Evolutionary conservation across 2,797 vertebrate species (phyloP).

Genomic region (Arvicola amphibius): DNA sequence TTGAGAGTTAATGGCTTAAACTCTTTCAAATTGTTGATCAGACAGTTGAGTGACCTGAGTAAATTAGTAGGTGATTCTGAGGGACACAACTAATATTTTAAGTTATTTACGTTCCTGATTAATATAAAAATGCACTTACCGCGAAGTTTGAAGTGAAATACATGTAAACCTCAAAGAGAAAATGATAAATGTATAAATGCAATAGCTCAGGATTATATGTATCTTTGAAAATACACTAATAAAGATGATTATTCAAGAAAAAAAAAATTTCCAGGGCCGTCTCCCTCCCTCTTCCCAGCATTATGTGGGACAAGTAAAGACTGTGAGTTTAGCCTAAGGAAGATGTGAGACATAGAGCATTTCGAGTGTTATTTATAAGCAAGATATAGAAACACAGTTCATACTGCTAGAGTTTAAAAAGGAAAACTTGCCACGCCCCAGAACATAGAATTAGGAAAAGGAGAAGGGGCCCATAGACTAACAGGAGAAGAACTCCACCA

Average conservation of each 20-base stretch:
- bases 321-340: background rate
- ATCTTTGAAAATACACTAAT: conserved; percentile 90
- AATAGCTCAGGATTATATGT: conserved; percentile 90
- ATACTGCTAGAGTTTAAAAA: background rate
- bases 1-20: conserved; percentile 83
- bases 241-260: conserved; percentile 90
- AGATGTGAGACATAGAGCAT: background rate
- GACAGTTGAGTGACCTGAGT: conserved; percentile 79
- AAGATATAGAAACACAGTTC: background rate
- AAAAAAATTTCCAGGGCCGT: background rate
- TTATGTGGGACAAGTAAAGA: background rate
- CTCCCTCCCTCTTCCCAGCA: background rate
- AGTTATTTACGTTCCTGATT: conserved; percentile 85
- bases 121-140: conserved; percentile 83
- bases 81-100: conserved; percentile 85
- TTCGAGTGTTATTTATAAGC: background rate
- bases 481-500: background rate
- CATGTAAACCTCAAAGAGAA: conserved; percentile 87
- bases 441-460: background rate
- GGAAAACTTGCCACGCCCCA: background rate
- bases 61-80: conserved; percentile 85
- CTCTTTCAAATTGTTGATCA: conserved; percentile 83
- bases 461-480: fast-evolving
- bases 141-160: conserved; percentile 87
- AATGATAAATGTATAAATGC: conserved; percentile 88